Evolutionary conservation across 2,797 vertebrate species (phyloP).

Genomic region (Cygnus olor): DNA sequence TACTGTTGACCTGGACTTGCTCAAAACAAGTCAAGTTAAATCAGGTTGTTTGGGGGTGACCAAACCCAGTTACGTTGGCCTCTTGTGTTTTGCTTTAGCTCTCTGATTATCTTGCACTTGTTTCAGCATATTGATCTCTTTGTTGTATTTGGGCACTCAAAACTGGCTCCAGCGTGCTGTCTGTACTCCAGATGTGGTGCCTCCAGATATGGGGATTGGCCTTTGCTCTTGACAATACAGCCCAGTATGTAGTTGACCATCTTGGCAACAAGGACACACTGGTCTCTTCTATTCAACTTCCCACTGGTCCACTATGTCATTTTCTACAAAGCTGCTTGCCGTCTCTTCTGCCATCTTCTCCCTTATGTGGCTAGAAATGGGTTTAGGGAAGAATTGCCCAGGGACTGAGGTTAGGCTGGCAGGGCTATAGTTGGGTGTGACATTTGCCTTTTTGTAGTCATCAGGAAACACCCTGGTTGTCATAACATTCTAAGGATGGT

Average conservation of each 20-base stretch:
- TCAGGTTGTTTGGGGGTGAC: not conserved
- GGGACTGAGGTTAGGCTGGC: not conserved
- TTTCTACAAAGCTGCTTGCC: not conserved
- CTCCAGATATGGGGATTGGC: not conserved
- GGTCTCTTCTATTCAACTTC: not conserved
- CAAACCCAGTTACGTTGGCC: not conserved
- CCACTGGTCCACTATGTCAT: not conserved
- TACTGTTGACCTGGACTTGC: not conserved
- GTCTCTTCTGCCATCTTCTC: not conserved
- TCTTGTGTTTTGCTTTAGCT: not conserved
- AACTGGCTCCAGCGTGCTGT: not conserved
- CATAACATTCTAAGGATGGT: not conserved
- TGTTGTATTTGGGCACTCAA: not conserved
- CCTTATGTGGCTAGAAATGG: not conserved
- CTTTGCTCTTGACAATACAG: not conserved
- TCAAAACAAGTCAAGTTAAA: not conserved
- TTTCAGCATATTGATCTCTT: not conserved
- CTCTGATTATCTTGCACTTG: not conserved
- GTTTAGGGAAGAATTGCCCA: not conserved
- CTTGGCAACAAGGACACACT: not conserved
- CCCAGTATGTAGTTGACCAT: not conserved
- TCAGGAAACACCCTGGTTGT: not conserved
- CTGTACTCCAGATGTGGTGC: not conserved
- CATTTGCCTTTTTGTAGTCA: not conserved
- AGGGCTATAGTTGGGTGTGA: not conserved